These are phyloP conservation scores for Amphimedon queenslandica DNA, from an alignment of 37 sponge, comb jelly and placozoan genomes.

Conservation along the genomic window DNA sequence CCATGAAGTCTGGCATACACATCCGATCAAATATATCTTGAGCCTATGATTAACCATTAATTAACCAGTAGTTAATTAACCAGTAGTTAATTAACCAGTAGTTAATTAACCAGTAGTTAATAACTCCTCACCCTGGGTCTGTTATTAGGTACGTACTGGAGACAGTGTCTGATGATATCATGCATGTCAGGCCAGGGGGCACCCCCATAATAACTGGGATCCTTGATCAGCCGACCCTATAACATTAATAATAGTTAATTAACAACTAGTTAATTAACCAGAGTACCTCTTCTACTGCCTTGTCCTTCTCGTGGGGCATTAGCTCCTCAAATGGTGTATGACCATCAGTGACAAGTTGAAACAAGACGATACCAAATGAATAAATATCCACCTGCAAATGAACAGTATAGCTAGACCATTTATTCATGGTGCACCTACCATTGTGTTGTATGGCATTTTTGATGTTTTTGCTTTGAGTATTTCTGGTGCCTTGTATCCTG, in stretches of 20 bases:
- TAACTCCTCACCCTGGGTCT: slow-evolving; percentile 37
- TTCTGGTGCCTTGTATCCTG: slow-evolving; percentile 83
- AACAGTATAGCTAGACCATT: neutral
- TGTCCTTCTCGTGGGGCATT: slow-evolving; percentile 48
- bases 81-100: no score
- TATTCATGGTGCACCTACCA: slow-evolving; percentile 11
- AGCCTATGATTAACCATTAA: slow-evolving; percentile 2
- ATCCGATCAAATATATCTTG: slow-evolving; percentile 56
- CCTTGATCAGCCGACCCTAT: slow-evolving; percentile 59
- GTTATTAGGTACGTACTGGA: slow-evolving; percentile 56
- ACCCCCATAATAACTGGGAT: slow-evolving; percentile 61
- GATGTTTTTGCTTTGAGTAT: slow-evolving; percentile 38
- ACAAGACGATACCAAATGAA: slow-evolving; percentile 59
- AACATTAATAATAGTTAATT: neutral
- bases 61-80: no score
- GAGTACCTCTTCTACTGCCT: slow-evolving; percentile 51
- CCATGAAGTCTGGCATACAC: slow-evolving; percentile 52
- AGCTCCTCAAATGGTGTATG: slow-evolving; percentile 74
- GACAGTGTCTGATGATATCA: slow-evolving; percentile 64
- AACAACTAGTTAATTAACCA: neutral
- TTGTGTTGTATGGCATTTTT: slow-evolving; percentile 51
- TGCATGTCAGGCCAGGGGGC: slow-evolving; percentile 85
- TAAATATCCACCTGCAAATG: slow-evolving; percentile 56
- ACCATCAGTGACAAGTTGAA: slow-evolving; percentile 60
- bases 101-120: no score